phyloP scores from a whole-genome alignment of 2,888 invertebrate species.

The Drosophila gaucha region DNA sequence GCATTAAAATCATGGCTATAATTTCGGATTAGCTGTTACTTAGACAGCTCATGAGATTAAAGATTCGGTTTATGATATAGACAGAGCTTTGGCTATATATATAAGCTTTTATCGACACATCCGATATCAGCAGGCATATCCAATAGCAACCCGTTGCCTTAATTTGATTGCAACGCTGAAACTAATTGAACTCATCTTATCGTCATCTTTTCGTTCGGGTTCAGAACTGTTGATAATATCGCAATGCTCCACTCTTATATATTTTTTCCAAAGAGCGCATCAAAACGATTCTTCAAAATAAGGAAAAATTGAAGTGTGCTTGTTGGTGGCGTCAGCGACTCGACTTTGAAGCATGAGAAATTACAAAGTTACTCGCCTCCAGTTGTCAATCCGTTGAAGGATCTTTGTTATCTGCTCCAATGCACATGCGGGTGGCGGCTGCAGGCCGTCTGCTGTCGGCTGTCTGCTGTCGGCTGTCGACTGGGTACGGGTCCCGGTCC shows the following conservation, averaged over 20 bases:
- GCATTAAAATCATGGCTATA: too few species aligned
- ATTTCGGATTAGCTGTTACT: too few species aligned
- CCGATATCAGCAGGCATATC: too few species aligned
- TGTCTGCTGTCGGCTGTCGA: slow-evolving; percentile 32
- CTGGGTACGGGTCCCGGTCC: not conserved
- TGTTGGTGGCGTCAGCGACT: slow-evolving; percentile 55
- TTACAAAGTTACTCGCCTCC: slow-evolving; percentile 75
- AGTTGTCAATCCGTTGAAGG: slow-evolving; percentile 81
- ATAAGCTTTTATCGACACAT: too few species aligned
- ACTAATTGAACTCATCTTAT: slow-evolving; percentile 7
- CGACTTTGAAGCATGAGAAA: slow-evolving; percentile 66
- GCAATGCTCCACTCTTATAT: not conserved
- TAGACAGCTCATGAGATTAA: too few species aligned
- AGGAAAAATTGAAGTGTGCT: slow-evolving; percentile 47
- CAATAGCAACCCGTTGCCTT: too few species aligned
- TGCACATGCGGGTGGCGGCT: slow-evolving; percentile 76
- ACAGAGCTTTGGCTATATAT: too few species aligned
- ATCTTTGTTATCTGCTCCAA: slow-evolving; percentile 83
- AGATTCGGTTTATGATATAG: too few species aligned
- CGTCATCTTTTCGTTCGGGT: not conserved
- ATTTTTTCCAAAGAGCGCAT: slow-evolving; percentile 8
- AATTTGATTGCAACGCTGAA: not conserved
- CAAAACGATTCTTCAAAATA: slow-evolving; percentile 29
- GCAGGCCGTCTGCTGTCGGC: slow-evolving; percentile 22
- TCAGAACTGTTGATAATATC: not conserved